Evolutionary conservation across 2,888 invertebrate genomes (phyloP).

Genomic region (Gonocerus acuteangulatus): DNA sequence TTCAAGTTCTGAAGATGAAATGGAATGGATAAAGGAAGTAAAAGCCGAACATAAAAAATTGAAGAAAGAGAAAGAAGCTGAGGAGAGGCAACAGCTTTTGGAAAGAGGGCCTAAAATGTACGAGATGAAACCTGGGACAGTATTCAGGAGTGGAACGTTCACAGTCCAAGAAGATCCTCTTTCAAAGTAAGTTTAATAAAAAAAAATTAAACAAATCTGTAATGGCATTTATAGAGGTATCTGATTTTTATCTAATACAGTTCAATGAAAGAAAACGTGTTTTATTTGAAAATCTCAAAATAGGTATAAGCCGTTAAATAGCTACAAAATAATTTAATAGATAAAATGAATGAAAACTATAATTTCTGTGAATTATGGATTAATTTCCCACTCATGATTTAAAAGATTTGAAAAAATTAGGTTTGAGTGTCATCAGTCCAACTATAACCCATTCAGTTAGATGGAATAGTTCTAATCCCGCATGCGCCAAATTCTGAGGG

Average conservation of each 20-base stretch:
- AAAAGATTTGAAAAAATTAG: no score
- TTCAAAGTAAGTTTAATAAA: conserved; percentile 2
- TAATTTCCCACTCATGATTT: no score
- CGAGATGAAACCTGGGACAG: conserved; percentile 54
- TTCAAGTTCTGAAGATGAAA: conserved; percentile 66
- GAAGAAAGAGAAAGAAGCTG: conserved; percentile 42
- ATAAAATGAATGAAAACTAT: no score
- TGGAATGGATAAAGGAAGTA: conserved; percentile 69
- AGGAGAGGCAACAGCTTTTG: conserved; percentile 41
- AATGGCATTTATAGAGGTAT: neutral
- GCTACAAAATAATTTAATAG: no score
- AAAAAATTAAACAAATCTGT: neutral
- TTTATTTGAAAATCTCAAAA: no score
- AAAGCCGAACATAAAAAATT: conserved; percentile 63
- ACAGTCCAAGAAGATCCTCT: conserved; percentile 8
- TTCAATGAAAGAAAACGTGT: neutral
- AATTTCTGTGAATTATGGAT: no score
- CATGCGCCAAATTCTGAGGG: no score
- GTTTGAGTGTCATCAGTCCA: no score
- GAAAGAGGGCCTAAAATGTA: conserved; percentile 51
- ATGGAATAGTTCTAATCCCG: no score
- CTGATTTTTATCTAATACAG: neutral
- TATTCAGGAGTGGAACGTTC: conserved; percentile 45
- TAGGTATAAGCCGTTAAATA: no score
- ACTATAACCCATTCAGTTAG: no score